Evolutionary conservation across 2,113 vertebrate species (phyloP), one percentile per base, ranked within the genome.

Genomic region (Nestor notabilis): DNA sequence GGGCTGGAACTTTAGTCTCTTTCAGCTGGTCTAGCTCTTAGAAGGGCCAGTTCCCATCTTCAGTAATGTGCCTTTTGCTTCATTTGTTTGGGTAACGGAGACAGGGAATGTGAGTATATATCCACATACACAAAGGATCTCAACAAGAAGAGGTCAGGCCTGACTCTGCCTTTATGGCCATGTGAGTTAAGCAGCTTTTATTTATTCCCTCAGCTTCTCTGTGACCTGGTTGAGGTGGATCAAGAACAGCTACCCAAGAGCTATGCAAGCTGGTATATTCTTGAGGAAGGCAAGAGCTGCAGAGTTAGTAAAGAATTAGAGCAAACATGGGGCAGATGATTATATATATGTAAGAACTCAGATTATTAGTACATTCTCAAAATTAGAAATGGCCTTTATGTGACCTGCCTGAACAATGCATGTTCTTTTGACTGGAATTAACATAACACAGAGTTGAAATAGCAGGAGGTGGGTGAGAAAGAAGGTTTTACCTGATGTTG

Each of bases 41-140:
- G n/a, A 16, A 84, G 23, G 39, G 15, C 23, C 35, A 33, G 17
- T 27, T 44, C 28, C 66, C 18, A 17, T 6, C 50, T 71, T 41
- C 63, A 74, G 43, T 28, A 46, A n/a, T 14, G n/a, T 5, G 66
- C n/a, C 35, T 89, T 49, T 25, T 5, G 1, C n/a, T 63, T 44
- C 4, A 3, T 37, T 58, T 87, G 53, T 4, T 80, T 52, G 44
- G 29, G 27, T 24, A 17, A 9, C n/a, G 41, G 13, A 2, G 53
- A 5, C 14, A 20, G 64, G 33, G 35, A 11, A 11, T 4, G 16
- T 13, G 24, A 21, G 16, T 10, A 12, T 31, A 4, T 37, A 18
- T 21, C 35, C 15, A 2, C 0, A 0, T 61, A 24, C 31, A 47
- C 39, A 39, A 7, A 49, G 90, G 41, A 16, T 43, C 49, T 61